Base-by-base conservation (phyloP, 2,113 vertebrate species). In the Anolis carolinensis region DNA sequence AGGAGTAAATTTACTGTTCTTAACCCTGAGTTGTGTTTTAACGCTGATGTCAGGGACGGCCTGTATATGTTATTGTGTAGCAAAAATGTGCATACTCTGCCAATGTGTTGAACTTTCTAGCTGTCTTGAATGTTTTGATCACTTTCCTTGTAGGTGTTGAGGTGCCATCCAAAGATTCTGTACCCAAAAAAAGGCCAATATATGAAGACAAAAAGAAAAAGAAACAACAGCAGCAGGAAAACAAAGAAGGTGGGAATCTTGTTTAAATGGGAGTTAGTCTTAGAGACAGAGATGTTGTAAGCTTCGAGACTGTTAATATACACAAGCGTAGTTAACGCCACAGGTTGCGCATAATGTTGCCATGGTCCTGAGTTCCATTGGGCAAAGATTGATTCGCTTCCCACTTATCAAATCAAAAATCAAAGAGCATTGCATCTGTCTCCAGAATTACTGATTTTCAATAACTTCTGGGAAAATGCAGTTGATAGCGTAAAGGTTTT, bases 101-200 rank as follows among this genome's bases (percentile, higher is more conserved):
- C 72, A 18, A 30, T 86, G 90, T 89, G 52, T 87, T 13, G 76
- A 84, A 48, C 34, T 52, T 72, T n/a, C 65, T 14, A 67, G 30
- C 1, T 1, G 0, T 77, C 13, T 32, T 68, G 70, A 84, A 80
- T 7, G 25, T 36, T 68, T 80, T n/a, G 27, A 13, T 78, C 48
- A 55, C 86, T 14, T 91, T 21, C 81, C 59, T 34, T 62, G 36
- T 71, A 99, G 99, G 99, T 93, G 96, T 99, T 91, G 98, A 99
- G 94, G 98, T 99, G 96, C 99, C 98, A 95, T 98, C 97, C 93
- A 99, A 98, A 97, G 99, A 99, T 91, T 97, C 97, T 4, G 87
- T 98, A 97, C 97, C 97, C 97, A 99, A 98, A 96, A 99, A 98
- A 94, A 98, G 98, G 91, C 98, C 98, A 8, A 95, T 99, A 94